Conservation (phyloP, 2,797 vertebrate species). For the Lepidocolaptes lacrymiger region DNA sequence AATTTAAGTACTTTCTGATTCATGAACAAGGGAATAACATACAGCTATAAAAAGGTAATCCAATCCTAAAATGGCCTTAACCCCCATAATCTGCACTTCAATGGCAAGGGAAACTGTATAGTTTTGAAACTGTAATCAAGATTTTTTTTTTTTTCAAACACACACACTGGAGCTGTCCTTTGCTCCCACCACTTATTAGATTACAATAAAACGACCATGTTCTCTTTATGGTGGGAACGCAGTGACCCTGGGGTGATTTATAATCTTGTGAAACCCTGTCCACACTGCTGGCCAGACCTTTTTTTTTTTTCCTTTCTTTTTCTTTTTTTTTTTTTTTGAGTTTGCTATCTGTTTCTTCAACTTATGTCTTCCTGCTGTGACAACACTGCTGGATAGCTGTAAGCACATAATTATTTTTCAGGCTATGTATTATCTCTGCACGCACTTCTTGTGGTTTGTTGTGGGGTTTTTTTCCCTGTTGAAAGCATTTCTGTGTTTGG, state of each 20-base stretch:
- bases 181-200: constrained; percentile 91
- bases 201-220: constrained; percentile 86
- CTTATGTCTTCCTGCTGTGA: constrained; percentile 97
- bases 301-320: constrained; percentile 68
- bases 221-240: constrained; percentile 90
- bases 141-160: constrained; percentile 73
- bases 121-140: constrained; percentile 86
- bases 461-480: constrained; percentile 47
- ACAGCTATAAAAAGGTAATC: constrained; percentile 84
- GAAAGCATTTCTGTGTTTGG: constrained; percentile 81
- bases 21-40: constrained; percentile 84
- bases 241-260: constrained; percentile 90
- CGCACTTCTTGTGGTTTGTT: constrained; percentile 65
- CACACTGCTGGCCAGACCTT: constrained; percentile 81
- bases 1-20: constrained; percentile 87
- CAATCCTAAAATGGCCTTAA: constrained; percentile 84
- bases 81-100: constrained; percentile 86
- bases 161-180: constrained; percentile 88
- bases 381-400: constrained; percentile 93
- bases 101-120: constrained; percentile 83
- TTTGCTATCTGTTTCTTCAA: constrained; percentile 90
- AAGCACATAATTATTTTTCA: constrained; percentile 86
- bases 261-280: constrained; percentile 93
- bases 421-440: constrained; percentile 81
- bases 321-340: constrained; percentile 68